Conservation (phyloP, 1,140 invertebrate genomes). For the Zelostemma sp. region DNA sequence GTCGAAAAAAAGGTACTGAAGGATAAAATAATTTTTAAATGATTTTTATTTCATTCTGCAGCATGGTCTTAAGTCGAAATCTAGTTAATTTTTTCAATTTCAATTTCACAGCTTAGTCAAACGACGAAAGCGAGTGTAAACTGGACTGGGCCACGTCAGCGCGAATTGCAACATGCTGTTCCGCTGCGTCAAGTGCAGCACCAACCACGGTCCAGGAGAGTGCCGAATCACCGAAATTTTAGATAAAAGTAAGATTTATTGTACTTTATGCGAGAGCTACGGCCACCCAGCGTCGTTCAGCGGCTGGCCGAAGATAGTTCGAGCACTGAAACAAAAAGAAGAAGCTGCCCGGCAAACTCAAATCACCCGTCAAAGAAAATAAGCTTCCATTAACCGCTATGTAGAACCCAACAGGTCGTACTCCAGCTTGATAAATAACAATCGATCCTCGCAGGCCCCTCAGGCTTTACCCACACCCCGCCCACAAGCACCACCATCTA, state of each 20-base stretch:
- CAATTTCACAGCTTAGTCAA: too few species aligned
- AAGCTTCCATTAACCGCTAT: not conserved
- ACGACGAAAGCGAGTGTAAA: too few species aligned
- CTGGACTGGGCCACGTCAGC: constrained; percentile 9
- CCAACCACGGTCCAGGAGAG: not conserved
- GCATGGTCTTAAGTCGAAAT: too few species aligned
- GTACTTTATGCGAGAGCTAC: constrained; percentile 24
- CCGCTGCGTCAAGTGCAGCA: constrained; percentile 18
- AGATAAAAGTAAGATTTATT: constrained; percentile 7
- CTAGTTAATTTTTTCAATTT: too few species aligned
- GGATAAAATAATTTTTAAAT: too few species aligned
- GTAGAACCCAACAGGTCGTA: too few species aligned
- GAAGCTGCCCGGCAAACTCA: not conserved
- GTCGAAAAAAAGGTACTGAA: too few species aligned
- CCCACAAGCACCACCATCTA: too few species aligned
- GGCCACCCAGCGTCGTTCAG: constrained; percentile 46
- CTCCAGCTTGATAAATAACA: too few species aligned
- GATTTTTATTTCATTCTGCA: too few species aligned
- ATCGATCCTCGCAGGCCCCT: too few species aligned
- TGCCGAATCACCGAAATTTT: not conserved
- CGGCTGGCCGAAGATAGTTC: constrained; percentile 33
- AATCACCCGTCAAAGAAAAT: not conserved
- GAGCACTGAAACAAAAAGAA: constrained; percentile 2
- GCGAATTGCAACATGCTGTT: not conserved
- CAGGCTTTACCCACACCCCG: too few species aligned